These are phyloP conservation scores for Brachyhypopomus gauderio DNA, from an alignment of 2,113 vertebrate species.

Conservation along the genomic window DNA sequence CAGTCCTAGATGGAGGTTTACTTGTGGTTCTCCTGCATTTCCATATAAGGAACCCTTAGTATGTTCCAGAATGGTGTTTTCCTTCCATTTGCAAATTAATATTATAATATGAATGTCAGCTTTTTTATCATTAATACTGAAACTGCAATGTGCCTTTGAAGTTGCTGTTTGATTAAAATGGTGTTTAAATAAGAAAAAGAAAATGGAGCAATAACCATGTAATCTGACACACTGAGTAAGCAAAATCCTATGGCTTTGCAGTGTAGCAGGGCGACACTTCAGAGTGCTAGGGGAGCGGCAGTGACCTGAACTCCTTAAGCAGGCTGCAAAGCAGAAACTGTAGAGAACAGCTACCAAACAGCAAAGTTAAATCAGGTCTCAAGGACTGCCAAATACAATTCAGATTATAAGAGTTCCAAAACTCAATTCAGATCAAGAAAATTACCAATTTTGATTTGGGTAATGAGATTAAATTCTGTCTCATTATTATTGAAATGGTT, in stretches of 20 bases:
- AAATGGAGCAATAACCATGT: constrained; percentile 13
- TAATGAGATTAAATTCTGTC: too few relatives aligned
- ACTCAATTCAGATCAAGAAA: background rate
- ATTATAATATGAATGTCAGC: background rate
- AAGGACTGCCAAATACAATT: constrained; percentile 29
- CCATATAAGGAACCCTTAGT: background rate
- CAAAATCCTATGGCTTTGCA: background rate
- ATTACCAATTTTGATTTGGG: too few relatives aligned
- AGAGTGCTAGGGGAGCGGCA: background rate
- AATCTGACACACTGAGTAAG: constrained; percentile 4
- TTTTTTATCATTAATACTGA: constrained; percentile 9
- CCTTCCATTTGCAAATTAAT: background rate
- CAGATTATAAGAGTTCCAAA: constrained; percentile 38
- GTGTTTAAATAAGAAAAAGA: background rate
- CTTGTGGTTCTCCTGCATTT: background rate
- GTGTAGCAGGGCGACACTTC: background rate
- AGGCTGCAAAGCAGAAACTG: constrained; percentile 16
- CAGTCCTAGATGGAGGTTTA: background rate
- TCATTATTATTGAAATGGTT: too few relatives aligned
- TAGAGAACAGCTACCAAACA: constrained; percentile 7
- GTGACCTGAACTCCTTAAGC: background rate
- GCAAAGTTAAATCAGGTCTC: background rate
- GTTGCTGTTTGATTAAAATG: constrained; percentile 11
- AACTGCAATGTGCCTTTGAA: constrained; percentile 8
- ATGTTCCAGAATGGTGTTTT: background rate